phyloP scores from a whole-genome alignment of 2,797 vertebrate species.

The Delichon dasypus region DNA sequence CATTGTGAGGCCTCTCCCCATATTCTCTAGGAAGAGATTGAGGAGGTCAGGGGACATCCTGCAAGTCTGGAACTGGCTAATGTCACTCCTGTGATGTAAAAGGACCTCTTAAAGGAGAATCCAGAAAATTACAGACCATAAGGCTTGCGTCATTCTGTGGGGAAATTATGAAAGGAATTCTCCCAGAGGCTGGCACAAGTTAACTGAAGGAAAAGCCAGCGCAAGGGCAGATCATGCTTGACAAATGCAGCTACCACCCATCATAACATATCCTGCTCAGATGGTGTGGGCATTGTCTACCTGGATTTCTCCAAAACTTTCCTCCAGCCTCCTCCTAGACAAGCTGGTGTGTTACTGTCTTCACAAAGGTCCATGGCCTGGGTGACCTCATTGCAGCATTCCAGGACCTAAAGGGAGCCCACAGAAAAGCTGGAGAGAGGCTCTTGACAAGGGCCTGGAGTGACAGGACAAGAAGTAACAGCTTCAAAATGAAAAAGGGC shows the following conservation, averaged over 20 bases:
- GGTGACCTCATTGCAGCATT: not conserved
- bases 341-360: not conserved
- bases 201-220: not conserved
- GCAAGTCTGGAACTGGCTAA: not conserved
- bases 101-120: not conserved
- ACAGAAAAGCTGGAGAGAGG: not conserved
- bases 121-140: not conserved
- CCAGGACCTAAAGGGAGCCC: not conserved
- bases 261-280: not conserved
- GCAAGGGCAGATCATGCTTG: rapidly evolving
- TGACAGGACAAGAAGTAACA: rapidly evolving
- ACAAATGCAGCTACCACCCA: not conserved
- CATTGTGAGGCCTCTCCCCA: not conserved
- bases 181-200: not conserved
- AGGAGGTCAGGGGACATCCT: not conserved
- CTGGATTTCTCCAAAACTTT: not conserved
- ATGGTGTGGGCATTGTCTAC: not conserved
- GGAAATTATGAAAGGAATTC: not conserved
- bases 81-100: rapidly evolving
- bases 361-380: no score
- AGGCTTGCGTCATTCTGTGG: not conserved
- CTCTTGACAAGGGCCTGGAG: not conserved
- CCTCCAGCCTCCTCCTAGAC: not conserved
- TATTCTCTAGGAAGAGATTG: not conserved
- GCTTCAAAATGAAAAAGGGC: rapidly evolving